Conservation (phyloP, 2,888 invertebrate genomes). For the Idaea aversata region DNA sequence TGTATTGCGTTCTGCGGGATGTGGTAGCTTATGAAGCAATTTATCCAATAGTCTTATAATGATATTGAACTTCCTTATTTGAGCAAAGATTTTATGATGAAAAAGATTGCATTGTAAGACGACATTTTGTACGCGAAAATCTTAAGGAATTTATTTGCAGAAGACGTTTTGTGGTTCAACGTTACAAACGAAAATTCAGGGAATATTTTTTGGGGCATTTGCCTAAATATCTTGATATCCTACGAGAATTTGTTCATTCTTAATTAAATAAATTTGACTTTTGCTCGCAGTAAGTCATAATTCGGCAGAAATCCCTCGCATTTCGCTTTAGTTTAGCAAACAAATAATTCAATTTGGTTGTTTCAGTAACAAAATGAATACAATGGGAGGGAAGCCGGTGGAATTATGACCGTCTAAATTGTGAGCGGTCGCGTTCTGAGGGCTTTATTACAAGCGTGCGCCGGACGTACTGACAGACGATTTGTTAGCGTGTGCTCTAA, state of each 20-base stretch:
- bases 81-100: neutral
- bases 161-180: neutral
- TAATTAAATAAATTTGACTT: neutral
- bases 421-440: conserved; percentile 46
- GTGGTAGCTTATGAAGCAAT: conserved; percentile 13
- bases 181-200: neutral
- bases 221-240: neutral
- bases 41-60: conserved; percentile 12
- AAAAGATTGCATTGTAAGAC: neutral
- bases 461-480: conserved; percentile 53
- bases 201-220: neutral
- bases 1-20: conserved; percentile 14
- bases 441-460: conserved; percentile 51
- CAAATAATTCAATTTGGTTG: conserved; percentile 45
- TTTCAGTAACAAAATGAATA: conserved; percentile 40
- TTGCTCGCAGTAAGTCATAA: conserved; percentile 11
- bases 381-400: conserved; percentile 31
- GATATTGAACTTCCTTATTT: conserved; percentile 4
- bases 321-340: conserved; percentile 20
- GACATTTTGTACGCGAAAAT: too few relatives aligned
- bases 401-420: conserved; percentile 54
- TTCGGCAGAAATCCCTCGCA: conserved; percentile 14
- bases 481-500: conserved; percentile 40
- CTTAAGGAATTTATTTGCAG: neutral
- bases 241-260: neutral